Base-by-base conservation (phyloP, 2,797 vertebrate genomes). In the Eospalax fontanierii region DNA sequence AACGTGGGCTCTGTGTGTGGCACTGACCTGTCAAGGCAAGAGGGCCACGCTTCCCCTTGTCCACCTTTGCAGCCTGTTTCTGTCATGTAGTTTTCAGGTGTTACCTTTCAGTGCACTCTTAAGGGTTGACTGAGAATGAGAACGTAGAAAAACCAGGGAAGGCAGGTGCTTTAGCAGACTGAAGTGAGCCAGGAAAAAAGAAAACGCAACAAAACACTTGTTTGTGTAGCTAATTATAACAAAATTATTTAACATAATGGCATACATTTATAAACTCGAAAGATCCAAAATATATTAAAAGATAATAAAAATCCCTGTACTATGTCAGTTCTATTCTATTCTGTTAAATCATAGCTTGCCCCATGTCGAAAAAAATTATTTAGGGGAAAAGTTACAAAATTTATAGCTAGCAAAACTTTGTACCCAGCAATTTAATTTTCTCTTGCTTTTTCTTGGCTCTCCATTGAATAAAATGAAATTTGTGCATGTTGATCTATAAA, bases 11-110 rank as follows among this genome's bases (percentile, higher is more conserved):
- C 95, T 35, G 98, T 97, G 65, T 99, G 98, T 90, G 97, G 98
- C 61, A 96, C 98, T 80, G 98, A 98, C 78, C 92, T 98, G 75
- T 98, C 98, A 2, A 96, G 98, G 97, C 99, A 98, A 97, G 99
- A 99, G 89, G 99, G 98, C 93, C 98, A 95, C 79, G 97, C 97
- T 90, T 99, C 99, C 90, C 99, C 99, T 76, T 99, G 99, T 97
- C 99, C 99, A 2, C 99, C 99, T 61, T 98, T 99, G 93, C 99
- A 99, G 98, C 99, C 99, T 0, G 99, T 99, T 97, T 98, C 98
- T 57, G 98, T 99, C 94, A 98, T 99, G 97, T 99, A 99, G 98
- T 96, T 94, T n/a, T 90, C 0, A 4, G 22, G 2, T 83, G 6
- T 92, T 78, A 63, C 57, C 89, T 18, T 80, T 86, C 57, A 88